Evolutionary conservation across 2,888 invertebrate genomes (phyloP), one percentile per base, ranked within the genome.

Genomic region (Himalopsyche anomala): DNA sequence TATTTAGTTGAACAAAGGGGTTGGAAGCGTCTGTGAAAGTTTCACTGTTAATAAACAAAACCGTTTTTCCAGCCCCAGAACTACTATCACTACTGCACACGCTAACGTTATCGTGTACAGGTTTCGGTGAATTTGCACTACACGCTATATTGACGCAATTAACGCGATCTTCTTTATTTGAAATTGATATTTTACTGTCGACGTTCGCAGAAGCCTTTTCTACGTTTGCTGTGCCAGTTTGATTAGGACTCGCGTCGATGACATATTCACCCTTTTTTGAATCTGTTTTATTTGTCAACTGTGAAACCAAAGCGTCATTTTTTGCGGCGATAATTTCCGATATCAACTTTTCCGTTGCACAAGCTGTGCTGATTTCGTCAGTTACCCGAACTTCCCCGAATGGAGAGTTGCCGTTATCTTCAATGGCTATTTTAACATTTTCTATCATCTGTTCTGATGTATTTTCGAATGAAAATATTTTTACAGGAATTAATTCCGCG

Each of bases 291-390:
- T 62, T 45, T 17, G 54, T 17, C 17, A 87, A 38, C 19, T 83
- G 87, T n/a, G 81, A 80, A 82, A 85, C 86, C 17, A 88, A 82
- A 5, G 86, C 86, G 17, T 88, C 88, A 62, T 92, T 93, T 90
- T 93, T 92, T 89, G 93, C 92, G 19, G 93, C 93, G 74, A 93
- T 90, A 86, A 93, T 93, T 90, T 93, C 93, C 82, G 93, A 93
- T 91, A 93, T 93, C 89, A 93, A 91, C 91, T 92, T 91, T 90
- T 93, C 93, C 54, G 93, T 93, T 15, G 84, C 83, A 28, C 86
- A 81, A 56, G 83, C 85, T 9, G 86, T 84, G n/a, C 81, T 85
- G 17, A 54, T 85, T 80, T 86, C 86, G 54, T 74, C 74, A 38
- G 28, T 74, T 28, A 82, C 15, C 55, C 28, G 84, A 17, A 36